Conservation (phyloP, 2,797 vertebrate species). For the Sebastes kiyomatsui region DNA sequence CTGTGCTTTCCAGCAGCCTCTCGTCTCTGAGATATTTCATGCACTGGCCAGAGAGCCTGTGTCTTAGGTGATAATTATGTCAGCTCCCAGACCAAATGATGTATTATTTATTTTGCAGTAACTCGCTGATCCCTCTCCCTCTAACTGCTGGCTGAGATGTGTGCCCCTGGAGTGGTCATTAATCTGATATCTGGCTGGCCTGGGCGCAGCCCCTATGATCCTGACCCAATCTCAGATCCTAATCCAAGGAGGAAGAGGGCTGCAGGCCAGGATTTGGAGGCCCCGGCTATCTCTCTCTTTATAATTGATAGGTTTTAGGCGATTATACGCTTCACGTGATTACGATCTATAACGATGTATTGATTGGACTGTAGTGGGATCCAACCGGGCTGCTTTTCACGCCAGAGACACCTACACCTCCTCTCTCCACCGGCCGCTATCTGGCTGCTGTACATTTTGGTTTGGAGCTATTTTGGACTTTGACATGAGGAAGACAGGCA, state of each 20-base stretch:
- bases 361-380: conserved; percentile 80
- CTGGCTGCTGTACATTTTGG: conserved; percentile 65
- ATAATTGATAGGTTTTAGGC: conserved; percentile 88
- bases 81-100: conserved; percentile 82
- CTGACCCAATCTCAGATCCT: conserved; percentile 86
- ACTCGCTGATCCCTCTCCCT: conserved; percentile 55
- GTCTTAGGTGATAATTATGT: conserved; percentile 85
- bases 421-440: conserved; percentile 39
- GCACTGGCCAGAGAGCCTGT: conserved; percentile 61
- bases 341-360: conserved; percentile 87
- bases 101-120: conserved; percentile 84
- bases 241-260: conserved; percentile 86
- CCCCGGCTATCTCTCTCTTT: conserved; percentile 75
- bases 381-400: conserved; percentile 57
- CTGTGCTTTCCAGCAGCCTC: conserved; percentile 11
- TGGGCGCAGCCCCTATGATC: conserved; percentile 82
- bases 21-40: conserved; percentile 58
- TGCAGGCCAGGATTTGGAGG: conserved; percentile 85
- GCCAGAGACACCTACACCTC: conserved; percentile 66
- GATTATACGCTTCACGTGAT: conserved; percentile 85
- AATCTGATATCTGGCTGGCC: conserved; percentile 84
- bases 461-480: conserved; percentile 59
- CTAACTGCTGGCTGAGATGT: conserved; percentile 79
- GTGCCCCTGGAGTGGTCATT: conserved; percentile 85
- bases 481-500: conserved; percentile 34